Base-by-base conservation (phyloP, 2,113 vertebrate species). In the Pycnonotus jocosus region DNA sequence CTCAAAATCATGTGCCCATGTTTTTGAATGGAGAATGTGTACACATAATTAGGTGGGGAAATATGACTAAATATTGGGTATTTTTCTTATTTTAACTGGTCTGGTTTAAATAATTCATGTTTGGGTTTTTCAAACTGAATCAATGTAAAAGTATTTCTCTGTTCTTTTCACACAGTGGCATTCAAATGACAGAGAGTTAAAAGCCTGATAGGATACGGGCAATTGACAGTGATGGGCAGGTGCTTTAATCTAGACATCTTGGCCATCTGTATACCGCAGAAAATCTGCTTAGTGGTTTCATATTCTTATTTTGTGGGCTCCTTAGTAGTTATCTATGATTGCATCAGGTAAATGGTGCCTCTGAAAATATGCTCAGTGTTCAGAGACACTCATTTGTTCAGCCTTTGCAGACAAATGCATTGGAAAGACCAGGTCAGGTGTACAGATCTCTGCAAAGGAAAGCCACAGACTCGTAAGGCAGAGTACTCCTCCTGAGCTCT, bases 1-100 rank as follows among this genome's bases (percentile, higher is more conserved):
- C 12, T 48, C 38, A 12, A 81, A 70, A 53, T 30, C 1, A 0
- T 3, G 7, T 45, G n/a, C 17, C 2, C 6, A 4, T 51, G 27
- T 19, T 35, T 82, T 56, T 51, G 45, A 53, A 70, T 31, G 27
- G 15, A 69, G 30, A 71, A 47, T 3, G 11, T 3, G 7, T 48
- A 65, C 27, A 30, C 12, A 20, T 22, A 19, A 31, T 27, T 40
- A 31, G 10, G 6, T 22, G 19, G 11, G 0, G 2, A 48, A 68
- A 33, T 21, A 54, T 4, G 3, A 30, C 18, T 64, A 72, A 86
- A 79, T 70, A 58, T 15, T 42, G 7, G 2, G 15, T 57, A 37
- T 74, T 71, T 82, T 71, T 35, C 50, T 66, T 44, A 24, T 90
- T 86, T 84, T 81, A 90, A 40, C 10, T 25, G 7, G 5, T 40